These are phyloP conservation scores for Sebastes umbrosus DNA, from an alignment of 2,797 vertebrate genomes.

Conservation along the genomic window DNA sequence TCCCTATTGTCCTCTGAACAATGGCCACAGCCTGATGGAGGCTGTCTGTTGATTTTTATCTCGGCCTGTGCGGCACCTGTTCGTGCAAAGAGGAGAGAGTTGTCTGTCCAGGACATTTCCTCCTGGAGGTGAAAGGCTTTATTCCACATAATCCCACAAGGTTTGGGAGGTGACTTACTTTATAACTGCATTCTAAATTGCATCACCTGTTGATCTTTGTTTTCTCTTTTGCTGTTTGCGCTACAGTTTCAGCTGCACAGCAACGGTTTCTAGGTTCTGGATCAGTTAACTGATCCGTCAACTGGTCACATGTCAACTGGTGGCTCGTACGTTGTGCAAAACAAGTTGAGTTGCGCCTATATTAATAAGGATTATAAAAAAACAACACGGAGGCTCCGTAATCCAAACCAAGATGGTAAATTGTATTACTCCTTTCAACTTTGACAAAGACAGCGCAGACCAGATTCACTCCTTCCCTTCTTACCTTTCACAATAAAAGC, in stretches of 20 bases:
- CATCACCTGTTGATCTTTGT: neutral
- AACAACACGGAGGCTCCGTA: too few species aligned
- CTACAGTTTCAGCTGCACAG: neutral
- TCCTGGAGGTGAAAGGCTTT: conserved; percentile 47
- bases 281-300: neutral
- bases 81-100: conserved; percentile 33
- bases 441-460: too few species aligned
- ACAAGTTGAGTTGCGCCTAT: too few species aligned
- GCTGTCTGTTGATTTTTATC: conserved; percentile 60
- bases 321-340: neutral
- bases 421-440: too few species aligned
- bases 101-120: conserved; percentile 33
- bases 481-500: too few species aligned
- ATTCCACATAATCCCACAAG: neutral
- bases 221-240: neutral
- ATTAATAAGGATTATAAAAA: too few species aligned
- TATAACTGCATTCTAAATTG: neutral
- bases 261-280: neutral
- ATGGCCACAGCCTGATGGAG: conserved; percentile 30
- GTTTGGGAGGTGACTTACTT: neutral
- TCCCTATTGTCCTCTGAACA: conserved; percentile 64
- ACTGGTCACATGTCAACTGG: neutral
- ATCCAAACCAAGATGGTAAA: too few species aligned
- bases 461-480: too few species aligned
- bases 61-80: conserved; percentile 45